A percentile compares a stretch with the other conserved stretches of the same genome.
These are phyloP conservation scores for Onychostoma macrolepis DNA, from an alignment of 2,113 vertebrate species.

Conservation along the genomic window DNA sequence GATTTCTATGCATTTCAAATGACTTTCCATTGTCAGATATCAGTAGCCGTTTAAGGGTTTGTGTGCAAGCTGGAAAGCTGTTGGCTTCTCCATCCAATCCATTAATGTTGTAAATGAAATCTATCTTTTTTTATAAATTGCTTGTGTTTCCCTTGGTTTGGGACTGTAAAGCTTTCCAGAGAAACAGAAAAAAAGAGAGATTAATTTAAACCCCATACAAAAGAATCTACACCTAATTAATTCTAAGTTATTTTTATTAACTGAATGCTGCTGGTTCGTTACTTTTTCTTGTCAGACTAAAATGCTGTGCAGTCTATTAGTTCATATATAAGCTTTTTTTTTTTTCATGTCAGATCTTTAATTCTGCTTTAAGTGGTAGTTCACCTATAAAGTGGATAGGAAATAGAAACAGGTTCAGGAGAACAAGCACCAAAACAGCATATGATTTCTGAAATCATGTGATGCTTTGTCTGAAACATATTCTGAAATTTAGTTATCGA, in stretches of 20 bases:
- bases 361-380: not conserved
- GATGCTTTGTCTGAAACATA: not conserved
- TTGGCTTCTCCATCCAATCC: conserved; percentile 8
- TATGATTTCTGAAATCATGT: not conserved
- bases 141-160: not conserved
- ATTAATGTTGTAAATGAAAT: conserved; percentile 40
- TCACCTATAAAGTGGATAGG: not conserved
- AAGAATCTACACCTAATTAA: not conserved
- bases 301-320: not conserved
- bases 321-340: not conserved
- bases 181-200: not conserved
- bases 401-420: not conserved
- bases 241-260: not conserved
- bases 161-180: not conserved
- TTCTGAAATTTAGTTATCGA: not conserved
- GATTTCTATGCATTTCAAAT: conserved; percentile 57
- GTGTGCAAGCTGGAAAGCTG: not conserved
- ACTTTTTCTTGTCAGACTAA: not conserved
- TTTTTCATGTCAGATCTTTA: not conserved
- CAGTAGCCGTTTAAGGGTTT: conserved; percentile 22
- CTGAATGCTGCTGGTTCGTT: not conserved
- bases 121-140: not conserved
- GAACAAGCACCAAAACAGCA: not conserved
- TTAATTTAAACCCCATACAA: not conserved
- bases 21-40: conserved; percentile 33